A percentile compares a stretch with the other conserved stretches of the same genome.
Conservation (phyloP, 2,797 vertebrate genomes). For the Sebastes nivosus region DNA sequence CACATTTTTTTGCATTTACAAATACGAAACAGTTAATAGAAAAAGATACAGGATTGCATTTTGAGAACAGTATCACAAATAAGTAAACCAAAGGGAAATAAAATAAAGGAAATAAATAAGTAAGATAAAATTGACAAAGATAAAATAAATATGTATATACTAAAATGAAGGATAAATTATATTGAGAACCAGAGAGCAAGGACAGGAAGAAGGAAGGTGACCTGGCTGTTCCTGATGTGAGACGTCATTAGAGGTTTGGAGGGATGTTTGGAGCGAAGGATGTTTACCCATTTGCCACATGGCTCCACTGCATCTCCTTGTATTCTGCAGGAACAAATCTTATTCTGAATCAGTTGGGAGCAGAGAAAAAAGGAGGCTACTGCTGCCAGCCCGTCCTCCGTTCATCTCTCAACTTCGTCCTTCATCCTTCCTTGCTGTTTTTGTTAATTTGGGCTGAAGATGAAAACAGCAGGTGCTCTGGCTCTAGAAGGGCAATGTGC, state of each 20-base stretch:
- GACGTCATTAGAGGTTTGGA: background rate
- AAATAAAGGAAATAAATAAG: background rate
- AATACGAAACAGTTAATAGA: background rate
- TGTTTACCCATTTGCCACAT: conserved; percentile 40
- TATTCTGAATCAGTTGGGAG: conserved; percentile 46
- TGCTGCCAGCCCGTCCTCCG: conserved; percentile 40
- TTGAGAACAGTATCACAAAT: background rate
- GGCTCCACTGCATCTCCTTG: background rate
- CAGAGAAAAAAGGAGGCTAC: conserved; percentile 54
- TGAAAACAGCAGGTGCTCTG: conserved; percentile 30
- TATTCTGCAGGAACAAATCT: conserved; percentile 50
- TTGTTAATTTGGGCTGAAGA: conserved; percentile 10
- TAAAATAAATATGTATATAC: too few relatives aligned
- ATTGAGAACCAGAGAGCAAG: conserved; percentile 27
- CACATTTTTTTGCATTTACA: background rate
- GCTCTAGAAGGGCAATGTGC: background rate
- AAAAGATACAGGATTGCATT: background rate
- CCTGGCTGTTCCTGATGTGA: background rate
- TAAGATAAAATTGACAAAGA: too few relatives aligned
- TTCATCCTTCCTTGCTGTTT: conserved; percentile 41
- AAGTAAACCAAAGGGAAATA: background rate
- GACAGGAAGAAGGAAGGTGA: background rate
- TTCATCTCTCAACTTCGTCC: background rate
- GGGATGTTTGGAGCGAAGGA: background rate
- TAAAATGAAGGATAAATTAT: conserved; percentile 16